phyloP scores from a whole-genome alignment of 2,113 vertebrate genomes.

The Heterochromis multidens region DNA sequence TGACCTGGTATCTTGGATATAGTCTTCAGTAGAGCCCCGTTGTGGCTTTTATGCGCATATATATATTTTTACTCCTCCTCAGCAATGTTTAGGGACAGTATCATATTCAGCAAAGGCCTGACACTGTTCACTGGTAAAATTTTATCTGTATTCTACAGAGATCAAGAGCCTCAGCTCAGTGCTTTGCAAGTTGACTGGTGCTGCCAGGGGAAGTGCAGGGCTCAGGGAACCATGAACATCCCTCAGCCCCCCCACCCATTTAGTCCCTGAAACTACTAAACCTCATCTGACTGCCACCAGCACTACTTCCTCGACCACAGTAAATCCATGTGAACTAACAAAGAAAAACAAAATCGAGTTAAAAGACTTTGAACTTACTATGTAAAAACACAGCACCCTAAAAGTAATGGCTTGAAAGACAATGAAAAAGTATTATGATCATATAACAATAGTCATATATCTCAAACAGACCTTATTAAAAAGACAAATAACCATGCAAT shows the following conservation, averaged over 20 bases:
- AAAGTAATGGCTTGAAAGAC: slow-evolving; percentile 48
- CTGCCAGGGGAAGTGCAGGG: slow-evolving; percentile 60
- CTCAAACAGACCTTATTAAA: slow-evolving; percentile 52
- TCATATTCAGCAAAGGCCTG: slow-evolving; percentile 37
- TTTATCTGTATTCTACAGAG: slow-evolving; percentile 69
- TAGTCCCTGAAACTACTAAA: slow-evolving; percentile 53
- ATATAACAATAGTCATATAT: slow-evolving; percentile 62
- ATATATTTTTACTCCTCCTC: slow-evolving; percentile 65
- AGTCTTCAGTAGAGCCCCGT: slow-evolving; percentile 49
- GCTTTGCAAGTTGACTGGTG: slow-evolving; percentile 52
- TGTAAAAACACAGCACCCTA: slow-evolving; percentile 50
- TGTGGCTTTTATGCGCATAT: slow-evolving; percentile 49
- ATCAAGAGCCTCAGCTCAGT: slow-evolving; percentile 59
- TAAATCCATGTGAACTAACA: slow-evolving; percentile 44
- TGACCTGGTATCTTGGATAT: slow-evolving; percentile 71
- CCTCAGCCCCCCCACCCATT: slow-evolving; percentile 15
- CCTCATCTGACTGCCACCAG: slow-evolving; percentile 24
- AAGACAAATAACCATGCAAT: slow-evolving; percentile 50
- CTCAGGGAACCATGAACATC: slow-evolving; percentile 64
- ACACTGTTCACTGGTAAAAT: slow-evolving; percentile 54
- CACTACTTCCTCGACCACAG: neutral
- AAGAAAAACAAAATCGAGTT: slow-evolving; percentile 42
- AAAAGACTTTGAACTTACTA: slow-evolving; percentile 58
- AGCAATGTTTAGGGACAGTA: slow-evolving; percentile 65
- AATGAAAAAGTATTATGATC: slow-evolving; percentile 50